Conservation (phyloP, 2,797 vertebrate genomes). For the Cetoscarus ocellatus region DNA sequence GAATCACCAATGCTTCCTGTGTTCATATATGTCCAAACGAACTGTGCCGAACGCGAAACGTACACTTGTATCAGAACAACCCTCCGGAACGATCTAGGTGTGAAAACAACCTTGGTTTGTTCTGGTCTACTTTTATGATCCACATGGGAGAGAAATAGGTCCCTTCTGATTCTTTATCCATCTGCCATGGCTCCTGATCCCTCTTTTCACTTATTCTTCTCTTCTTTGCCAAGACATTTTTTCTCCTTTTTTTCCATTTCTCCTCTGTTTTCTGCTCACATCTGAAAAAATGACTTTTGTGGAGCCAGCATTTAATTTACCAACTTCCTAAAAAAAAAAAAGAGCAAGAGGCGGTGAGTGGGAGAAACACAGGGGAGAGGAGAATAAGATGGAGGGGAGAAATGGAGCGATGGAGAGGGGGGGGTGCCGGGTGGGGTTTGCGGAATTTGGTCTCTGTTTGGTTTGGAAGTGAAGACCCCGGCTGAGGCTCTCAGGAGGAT, state of each 20-base stretch:
- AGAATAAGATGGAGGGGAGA: conserved; percentile 23
- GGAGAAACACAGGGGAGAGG: conserved; percentile 20
- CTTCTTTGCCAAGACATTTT: conserved; percentile 23
- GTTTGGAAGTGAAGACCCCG: conserved; percentile 83
- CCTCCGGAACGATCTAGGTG: too few relatives aligned
- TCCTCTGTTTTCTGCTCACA: conserved; percentile 11
- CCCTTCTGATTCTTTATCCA: conserved; percentile 26
- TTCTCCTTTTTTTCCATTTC: conserved; percentile 21
- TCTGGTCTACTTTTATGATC: conserved; percentile 21
- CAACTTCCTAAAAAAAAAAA: conserved; percentile 8
- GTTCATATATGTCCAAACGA: too few relatives aligned
- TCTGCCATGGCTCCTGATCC: conserved; percentile 40
- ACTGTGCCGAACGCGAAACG: too few relatives aligned
- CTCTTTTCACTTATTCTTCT: conserved; percentile 46
- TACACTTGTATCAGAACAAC: too few relatives aligned
- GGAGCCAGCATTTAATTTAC: conserved; percentile 35
- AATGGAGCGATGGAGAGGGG: conserved; percentile 19
- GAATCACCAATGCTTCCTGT: too few relatives aligned
- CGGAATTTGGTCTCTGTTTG: conserved; percentile 85
- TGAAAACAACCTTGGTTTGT: too few relatives aligned
- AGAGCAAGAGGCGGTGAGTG: conserved; percentile 16
- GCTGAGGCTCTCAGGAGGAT: conserved; percentile 77
- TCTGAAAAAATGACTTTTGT: not conserved
- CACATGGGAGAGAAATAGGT: conserved; percentile 17
- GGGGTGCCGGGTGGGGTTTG: conserved; percentile 64